These are phyloP conservation scores for Astropecten irregularis DNA, from an alignment of 53 echinoderm and acorn worm species.

Conservation along the genomic window DNA sequence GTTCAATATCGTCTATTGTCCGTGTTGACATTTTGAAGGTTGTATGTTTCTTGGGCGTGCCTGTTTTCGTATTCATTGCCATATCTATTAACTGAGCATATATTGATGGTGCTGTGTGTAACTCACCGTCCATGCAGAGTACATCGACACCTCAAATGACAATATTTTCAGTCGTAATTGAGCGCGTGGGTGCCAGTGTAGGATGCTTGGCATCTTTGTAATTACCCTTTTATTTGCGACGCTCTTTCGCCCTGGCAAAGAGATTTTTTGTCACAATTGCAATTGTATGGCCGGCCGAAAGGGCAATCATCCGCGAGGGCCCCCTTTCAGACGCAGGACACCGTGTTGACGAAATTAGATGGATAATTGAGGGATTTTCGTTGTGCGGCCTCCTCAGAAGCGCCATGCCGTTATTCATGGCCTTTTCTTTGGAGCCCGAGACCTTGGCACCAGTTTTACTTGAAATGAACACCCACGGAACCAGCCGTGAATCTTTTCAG, in stretches of 20 bases:
- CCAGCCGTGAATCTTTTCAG: not conserved
- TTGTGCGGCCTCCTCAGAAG: constrained; percentile 10
- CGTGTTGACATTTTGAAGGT: too few relatives aligned
- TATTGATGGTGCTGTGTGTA: too few relatives aligned
- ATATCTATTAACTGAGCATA: too few relatives aligned
- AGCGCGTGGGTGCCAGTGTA: not conserved
- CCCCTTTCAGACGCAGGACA: constrained; percentile 25
- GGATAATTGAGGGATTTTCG: constrained; percentile 16
- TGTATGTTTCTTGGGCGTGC: too few relatives aligned
- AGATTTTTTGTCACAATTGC: constrained; percentile 13
- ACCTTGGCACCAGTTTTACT: constrained; percentile 21
- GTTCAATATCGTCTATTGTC: too few relatives aligned
- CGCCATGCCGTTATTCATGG: not conserved
- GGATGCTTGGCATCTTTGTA: constrained; percentile 34
- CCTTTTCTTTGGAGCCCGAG: not conserved
- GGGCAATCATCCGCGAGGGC: constrained; percentile 40
- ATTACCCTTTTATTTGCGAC: constrained; percentile 40
- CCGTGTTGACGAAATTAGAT: constrained; percentile 22
- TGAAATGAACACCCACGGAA: constrained; percentile 22
- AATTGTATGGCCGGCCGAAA: constrained; percentile 38
- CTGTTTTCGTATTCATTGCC: too few relatives aligned
- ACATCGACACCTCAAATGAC: constrained; percentile 32
- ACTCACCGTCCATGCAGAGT: too few relatives aligned
- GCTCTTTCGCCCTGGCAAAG: not conserved
- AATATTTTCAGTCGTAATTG: constrained; percentile 57